phyloP scores from a whole-genome alignment of 2,797 vertebrate species.

The Diglossa cyanea region DNA sequence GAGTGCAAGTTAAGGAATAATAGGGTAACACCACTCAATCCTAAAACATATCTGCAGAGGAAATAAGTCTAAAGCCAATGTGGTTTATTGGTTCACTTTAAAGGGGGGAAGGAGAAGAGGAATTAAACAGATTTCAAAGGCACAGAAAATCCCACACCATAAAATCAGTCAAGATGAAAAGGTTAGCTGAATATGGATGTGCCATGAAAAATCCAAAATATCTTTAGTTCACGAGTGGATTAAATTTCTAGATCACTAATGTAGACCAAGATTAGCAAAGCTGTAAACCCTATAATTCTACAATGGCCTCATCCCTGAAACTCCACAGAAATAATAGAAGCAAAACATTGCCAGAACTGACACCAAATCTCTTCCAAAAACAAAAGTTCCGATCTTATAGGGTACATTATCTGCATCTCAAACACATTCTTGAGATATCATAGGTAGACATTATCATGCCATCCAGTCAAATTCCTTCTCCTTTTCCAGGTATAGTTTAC shows the following conservation, averaged over 20 bases:
- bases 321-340: not conserved
- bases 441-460: not conserved
- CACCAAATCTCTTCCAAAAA: not conserved
- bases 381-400: not conserved
- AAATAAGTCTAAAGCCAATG: not conserved
- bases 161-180: not conserved
- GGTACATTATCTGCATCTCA: not conserved
- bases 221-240: not conserved
- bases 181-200: not conserved
- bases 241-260: not conserved
- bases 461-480: not conserved
- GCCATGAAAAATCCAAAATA: not conserved
- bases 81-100: not conserved
- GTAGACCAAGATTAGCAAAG: not conserved
- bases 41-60: not conserved
- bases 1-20: not conserved
- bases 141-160: not conserved
- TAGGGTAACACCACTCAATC: not conserved
- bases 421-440: not conserved
- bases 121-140: not conserved
- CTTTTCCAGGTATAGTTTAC: not conserved
- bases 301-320: not conserved
- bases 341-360: not conserved
- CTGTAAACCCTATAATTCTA: not conserved
- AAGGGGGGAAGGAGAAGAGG: not conserved